These are phyloP conservation scores for Diaphora mendica DNA, from an alignment of 2,888 invertebrate genomes.

Conservation along the genomic window DNA sequence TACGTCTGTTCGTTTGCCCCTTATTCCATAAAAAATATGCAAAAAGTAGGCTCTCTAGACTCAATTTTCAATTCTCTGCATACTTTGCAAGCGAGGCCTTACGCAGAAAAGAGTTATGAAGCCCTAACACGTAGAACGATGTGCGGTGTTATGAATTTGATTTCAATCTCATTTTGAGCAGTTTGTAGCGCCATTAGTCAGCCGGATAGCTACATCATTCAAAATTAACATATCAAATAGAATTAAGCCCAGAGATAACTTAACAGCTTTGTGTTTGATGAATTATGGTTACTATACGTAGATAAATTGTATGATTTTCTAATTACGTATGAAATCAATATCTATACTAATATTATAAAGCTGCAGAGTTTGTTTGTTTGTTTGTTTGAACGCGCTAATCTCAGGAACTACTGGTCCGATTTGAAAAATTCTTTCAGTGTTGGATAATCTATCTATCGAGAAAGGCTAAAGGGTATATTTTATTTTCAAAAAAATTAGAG, in stretches of 20 bases:
- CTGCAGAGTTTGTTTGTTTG: too few relatives aligned
- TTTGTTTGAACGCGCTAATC: too few relatives aligned
- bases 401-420: too few relatives aligned
- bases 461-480: too few relatives aligned
- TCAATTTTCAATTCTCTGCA: neutral
- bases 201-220: constrained; percentile 23
- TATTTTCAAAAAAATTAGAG: too few relatives aligned
- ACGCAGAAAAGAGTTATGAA: constrained; percentile 5
- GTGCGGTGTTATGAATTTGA: constrained; percentile 22
- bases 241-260: constrained; percentile 18
- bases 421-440: too few relatives aligned
- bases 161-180: constrained; percentile 18
- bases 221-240: constrained; percentile 32
- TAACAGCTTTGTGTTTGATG: constrained; percentile 1
- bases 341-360: too few relatives aligned
- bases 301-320: neutral
- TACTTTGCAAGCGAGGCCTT: neutral
- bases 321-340: neutral
- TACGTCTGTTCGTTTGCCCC: too few relatives aligned
- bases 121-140: constrained; percentile 16
- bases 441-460: too few relatives aligned
- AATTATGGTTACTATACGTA: neutral
- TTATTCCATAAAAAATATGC: too few relatives aligned
- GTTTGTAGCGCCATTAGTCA: constrained; percentile 28
- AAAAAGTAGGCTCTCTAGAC: too few relatives aligned